Evolutionary conservation across 2,888 invertebrate species (phyloP).

Genomic region (Trisateles emortualis): DNA sequence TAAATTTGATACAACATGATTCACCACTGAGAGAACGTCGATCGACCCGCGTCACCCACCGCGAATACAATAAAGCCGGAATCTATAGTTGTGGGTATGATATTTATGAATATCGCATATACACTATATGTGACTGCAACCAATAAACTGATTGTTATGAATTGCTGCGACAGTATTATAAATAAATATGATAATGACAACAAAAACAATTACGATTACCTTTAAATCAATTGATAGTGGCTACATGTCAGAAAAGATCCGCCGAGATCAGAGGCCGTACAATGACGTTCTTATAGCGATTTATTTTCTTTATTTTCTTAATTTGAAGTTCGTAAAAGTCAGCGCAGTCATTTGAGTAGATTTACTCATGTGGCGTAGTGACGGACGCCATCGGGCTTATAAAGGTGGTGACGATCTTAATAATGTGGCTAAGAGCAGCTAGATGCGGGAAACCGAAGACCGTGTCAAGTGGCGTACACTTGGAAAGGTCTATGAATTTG

Average conservation of each 20-base stretch:
- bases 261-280: no score
- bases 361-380: no score
- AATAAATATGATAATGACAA: conserved; percentile 1
- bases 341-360: no score
- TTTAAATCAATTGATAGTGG: not conserved
- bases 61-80: conserved; percentile 49
- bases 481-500: no score
- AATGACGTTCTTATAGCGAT: no score
- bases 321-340: no score
- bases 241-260: not conserved
- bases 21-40: conserved; percentile 24
- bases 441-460: no score
- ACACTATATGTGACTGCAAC: conserved; percentile 49
- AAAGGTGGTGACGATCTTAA: no score
- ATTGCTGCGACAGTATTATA: conserved; percentile 26
- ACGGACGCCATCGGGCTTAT: no score
- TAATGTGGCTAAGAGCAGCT: no score
- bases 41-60: conserved; percentile 29
- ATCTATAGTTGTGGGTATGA: conserved; percentile 58
- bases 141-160: conserved; percentile 43
- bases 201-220: not conserved
- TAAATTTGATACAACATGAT: conserved; percentile 14
- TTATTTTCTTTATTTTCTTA: no score
- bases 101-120: conserved; percentile 65
- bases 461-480: no score